phyloP scores from a whole-genome alignment of 2,888 invertebrate species.

The Loripinus fragilis region DNA sequence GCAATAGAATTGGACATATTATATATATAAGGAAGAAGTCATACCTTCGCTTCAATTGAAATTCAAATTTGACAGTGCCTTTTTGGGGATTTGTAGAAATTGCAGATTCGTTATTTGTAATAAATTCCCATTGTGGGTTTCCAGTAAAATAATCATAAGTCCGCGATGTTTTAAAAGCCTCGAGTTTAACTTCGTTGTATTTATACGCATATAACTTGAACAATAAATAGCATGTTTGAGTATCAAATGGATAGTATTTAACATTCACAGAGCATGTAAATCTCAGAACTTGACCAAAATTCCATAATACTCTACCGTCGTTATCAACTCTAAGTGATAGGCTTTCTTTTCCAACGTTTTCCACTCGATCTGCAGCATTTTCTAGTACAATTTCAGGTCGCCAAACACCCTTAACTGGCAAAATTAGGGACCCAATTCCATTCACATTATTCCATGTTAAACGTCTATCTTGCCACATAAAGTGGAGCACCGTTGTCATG shows the following conservation, averaged over 20 bases:
- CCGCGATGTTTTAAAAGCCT: neutral
- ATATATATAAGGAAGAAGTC: constrained; percentile 44
- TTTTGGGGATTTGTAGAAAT: neutral
- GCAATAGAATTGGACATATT: constrained; percentile 42
- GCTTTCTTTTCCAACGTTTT: constrained; percentile 22
- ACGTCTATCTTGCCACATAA: constrained; percentile 31
- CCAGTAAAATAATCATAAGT: neutral
- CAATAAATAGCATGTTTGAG: constrained; percentile 28
- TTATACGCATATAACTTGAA: constrained; percentile 4
- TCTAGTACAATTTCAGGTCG: constrained; percentile 27
- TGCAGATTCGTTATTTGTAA: neutral
- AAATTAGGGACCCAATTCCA: constrained; percentile 17
- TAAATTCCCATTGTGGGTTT: constrained; percentile 38
- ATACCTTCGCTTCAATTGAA: constrained; percentile 31
- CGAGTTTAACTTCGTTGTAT: neutral
- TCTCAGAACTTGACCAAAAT: constrained; percentile 23
- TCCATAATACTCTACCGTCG: constrained; percentile 28
- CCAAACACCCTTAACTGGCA: constrained; percentile 35
- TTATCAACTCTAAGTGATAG: constrained; percentile 16
- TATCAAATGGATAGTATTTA: constrained; percentile 47
- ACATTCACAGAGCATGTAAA: constrained; percentile 38
- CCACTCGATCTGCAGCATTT: constrained; percentile 4
- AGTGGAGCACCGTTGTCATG: constrained; percentile 4
- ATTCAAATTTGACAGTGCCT: constrained; percentile 3
- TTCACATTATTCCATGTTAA: constrained; percentile 32